These are phyloP conservation scores for Drosophila pseudotakahashii DNA, from an alignment of 2,888 invertebrate species.

Conservation along the genomic window DNA sequence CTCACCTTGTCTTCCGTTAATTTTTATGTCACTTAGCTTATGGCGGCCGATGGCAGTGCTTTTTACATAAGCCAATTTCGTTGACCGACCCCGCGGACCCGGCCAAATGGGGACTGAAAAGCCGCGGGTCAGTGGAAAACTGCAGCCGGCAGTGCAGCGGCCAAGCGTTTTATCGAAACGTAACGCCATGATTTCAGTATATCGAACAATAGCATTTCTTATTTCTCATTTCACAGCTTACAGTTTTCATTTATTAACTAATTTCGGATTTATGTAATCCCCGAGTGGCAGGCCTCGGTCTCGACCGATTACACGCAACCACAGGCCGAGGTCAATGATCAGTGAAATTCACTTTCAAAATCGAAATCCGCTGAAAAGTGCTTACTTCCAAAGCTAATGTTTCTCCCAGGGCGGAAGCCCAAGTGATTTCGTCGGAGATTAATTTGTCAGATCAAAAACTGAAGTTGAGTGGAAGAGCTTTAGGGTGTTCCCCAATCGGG, in stretches of 20 bases:
- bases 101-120: conserved; percentile 6
- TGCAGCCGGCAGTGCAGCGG: conserved; percentile 60
- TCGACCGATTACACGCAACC: conserved; percentile 74
- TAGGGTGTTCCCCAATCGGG: conserved; percentile 53
- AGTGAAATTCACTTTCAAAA: conserved; percentile 80
- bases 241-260: conserved; percentile 80
- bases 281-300: conserved; percentile 42
- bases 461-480: conserved; percentile 28
- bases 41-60: conserved; percentile 11
- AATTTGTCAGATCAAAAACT: conserved; percentile 50
- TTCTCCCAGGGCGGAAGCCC: conserved; percentile 57
- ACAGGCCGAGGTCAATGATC: conserved; percentile 77
- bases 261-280: conserved; percentile 78
- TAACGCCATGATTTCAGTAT: conserved; percentile 62
- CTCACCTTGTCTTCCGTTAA: conserved; percentile 40
- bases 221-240: conserved; percentile 70
- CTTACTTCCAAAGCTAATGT: conserved; percentile 57
- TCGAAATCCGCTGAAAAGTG: conserved; percentile 44
- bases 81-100: conserved; percentile 16
- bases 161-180: conserved; percentile 55
- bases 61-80: conserved; percentile 42
- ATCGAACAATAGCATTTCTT: conserved; percentile 51
- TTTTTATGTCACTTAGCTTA: conserved; percentile 24
- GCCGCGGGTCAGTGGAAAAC: conserved; percentile 43
- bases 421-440: conserved; percentile 52